A percentile compares a stretch with the other conserved stretches of the same genome.
Evolutionary conservation across 2,888 invertebrate genomes (phyloP).

Genomic region (Cerceris ruficornis): DNA sequence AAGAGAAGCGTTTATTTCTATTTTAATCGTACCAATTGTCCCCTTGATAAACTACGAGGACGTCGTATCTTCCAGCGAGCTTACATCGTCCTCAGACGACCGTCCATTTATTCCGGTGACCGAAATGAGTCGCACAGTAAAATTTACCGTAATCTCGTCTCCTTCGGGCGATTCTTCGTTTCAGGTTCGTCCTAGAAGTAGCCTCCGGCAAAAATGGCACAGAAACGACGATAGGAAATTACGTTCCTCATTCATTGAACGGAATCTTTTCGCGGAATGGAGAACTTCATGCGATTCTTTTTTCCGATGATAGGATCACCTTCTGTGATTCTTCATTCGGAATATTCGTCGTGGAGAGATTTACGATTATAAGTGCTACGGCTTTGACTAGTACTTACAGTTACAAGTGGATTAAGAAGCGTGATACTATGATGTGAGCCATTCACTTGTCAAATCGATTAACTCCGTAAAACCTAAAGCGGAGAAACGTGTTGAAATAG

Average conservation of each 20-base stretch:
- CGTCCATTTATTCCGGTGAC: slow-evolving; percentile 57
- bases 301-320: too few relatives aligned
- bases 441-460: too few relatives aligned
- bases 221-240: slow-evolving; percentile 45
- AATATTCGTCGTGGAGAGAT: too few relatives aligned
- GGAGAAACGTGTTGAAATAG: too few relatives aligned
- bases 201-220: slow-evolving; percentile 25
- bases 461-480: too few relatives aligned
- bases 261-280: too few relatives aligned
- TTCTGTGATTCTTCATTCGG: too few relatives aligned
- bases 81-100: slow-evolving; percentile 49
- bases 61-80: slow-evolving; percentile 50
- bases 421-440: too few relatives aligned
- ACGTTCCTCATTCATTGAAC: slow-evolving; percentile 12
- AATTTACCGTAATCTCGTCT: slow-evolving; percentile 36
- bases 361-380: too few relatives aligned
- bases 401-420: too few relatives aligned
- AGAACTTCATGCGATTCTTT: too few relatives aligned
- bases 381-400: too few relatives aligned
- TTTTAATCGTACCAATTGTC: slow-evolving; percentile 62
- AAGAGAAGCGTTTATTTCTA: slow-evolving; percentile 62
- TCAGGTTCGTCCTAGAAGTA: slow-evolving; percentile 6
- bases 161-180: slow-evolving; percentile 18
- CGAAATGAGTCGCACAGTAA: slow-evolving; percentile 58
- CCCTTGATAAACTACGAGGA: slow-evolving; percentile 54